phyloP scores from a whole-genome alignment of 1,140 invertebrate genomes.

The Melipona quadrifasciata region DNA sequence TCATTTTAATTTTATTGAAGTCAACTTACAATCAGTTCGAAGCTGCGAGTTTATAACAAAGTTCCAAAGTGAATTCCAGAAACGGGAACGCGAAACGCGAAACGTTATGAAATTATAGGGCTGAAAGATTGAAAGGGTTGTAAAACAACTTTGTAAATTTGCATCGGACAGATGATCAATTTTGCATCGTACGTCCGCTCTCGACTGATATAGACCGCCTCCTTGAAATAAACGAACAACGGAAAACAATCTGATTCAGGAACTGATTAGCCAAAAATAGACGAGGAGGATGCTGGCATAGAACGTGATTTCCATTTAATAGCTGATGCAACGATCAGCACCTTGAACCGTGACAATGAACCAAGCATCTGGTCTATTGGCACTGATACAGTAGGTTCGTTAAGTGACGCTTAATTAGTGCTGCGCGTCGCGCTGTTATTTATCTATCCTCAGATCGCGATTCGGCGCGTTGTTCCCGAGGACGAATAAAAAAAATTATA shows the following conservation, averaged over 20 bases:
- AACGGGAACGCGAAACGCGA: neutral
- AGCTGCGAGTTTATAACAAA: neutral
- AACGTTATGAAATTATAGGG: neutral
- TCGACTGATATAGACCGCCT: neutral
- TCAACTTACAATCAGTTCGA: neutral
- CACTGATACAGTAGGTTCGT: conserved; percentile 27
- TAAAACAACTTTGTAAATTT: neutral
- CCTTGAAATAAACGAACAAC: too few relatives aligned
- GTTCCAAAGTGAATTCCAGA: neutral
- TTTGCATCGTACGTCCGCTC: neutral
- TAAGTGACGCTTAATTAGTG: conserved; percentile 44
- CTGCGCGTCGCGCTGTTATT: conserved; percentile 17
- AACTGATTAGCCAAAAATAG: conserved; percentile 46
- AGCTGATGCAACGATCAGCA: conserved; percentile 35
- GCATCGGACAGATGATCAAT: neutral
- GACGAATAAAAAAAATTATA: neutral
- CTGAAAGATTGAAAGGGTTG: neutral
- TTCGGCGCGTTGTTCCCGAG: neutral
- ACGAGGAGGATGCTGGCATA: conserved; percentile 14
- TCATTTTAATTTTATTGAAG: neutral
- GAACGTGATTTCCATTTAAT: conserved; percentile 17
- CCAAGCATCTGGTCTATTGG: conserved; percentile 24
- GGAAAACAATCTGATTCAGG: neutral
- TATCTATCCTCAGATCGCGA: conserved; percentile 26
- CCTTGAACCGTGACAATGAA: conserved; percentile 66